Conservation (phyloP, 2,113 vertebrate genomes). For the Rhizomys pruinosus region DNA sequence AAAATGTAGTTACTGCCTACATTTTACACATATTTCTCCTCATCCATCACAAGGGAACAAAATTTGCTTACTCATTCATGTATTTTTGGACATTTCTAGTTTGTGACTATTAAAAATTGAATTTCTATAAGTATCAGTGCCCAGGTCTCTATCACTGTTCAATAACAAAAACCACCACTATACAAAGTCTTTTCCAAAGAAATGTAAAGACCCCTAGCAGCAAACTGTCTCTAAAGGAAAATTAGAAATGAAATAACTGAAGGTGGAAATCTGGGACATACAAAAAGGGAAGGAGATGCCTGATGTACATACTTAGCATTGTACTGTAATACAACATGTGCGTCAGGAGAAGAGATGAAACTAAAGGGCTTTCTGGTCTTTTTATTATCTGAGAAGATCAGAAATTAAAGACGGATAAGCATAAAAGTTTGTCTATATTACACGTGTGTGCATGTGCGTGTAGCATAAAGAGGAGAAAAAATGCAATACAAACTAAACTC, state of each 20-base stretch:
- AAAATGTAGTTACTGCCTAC: not conserved
- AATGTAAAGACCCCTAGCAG: not conserved
- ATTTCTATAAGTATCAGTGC: slow-evolving; percentile 20
- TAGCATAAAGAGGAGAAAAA: not conserved
- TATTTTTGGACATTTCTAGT: slow-evolving; percentile 13
- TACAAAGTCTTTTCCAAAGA: not conserved
- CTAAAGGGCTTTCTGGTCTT: not conserved
- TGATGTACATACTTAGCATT: not conserved
- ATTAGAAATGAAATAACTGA: not conserved
- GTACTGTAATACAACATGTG: too few species aligned
- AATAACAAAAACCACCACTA: not conserved
- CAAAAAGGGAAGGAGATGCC: not conserved
- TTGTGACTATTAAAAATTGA: not conserved
- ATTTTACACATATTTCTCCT: not conserved
- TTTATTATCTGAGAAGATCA: not conserved
- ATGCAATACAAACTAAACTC: not conserved
- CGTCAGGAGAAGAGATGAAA: not conserved
- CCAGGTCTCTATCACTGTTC: slow-evolving; percentile 10
- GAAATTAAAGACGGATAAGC: not conserved
- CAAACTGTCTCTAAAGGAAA: not conserved
- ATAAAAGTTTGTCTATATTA: not conserved
- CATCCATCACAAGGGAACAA: not conserved
- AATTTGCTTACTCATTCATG: not conserved
- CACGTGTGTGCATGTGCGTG: too few species aligned
- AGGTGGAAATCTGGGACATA: not conserved